Percentiles rank a stretch among this genome's conserved stretches.
phyloP scores from a whole-genome alignment of 2,797 vertebrate species.

The Spinus olivaceus region DNA sequence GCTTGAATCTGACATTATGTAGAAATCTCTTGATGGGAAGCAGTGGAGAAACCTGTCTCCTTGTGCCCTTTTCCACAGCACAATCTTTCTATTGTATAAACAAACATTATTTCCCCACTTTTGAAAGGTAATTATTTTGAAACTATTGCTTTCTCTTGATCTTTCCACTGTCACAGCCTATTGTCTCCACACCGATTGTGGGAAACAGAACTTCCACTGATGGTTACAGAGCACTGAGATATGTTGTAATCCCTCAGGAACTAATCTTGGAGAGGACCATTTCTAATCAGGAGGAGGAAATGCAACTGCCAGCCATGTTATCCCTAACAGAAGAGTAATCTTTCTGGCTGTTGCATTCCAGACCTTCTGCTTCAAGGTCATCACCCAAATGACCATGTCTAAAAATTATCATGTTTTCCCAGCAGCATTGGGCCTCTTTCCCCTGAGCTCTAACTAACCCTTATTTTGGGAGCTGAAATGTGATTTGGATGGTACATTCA shows the following conservation, averaged over 20 bases:
- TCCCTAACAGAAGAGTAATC: not conserved
- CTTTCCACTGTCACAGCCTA: not conserved
- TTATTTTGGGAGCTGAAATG: not conserved
- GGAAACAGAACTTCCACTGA: not conserved
- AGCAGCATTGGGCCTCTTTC: not conserved
- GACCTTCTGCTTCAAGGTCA: not conserved
- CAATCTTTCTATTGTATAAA: not conserved
- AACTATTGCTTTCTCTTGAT: not conserved
- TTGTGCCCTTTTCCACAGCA: not conserved
- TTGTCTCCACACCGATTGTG: not conserved
- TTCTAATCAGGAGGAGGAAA: not conserved
- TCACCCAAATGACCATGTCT: not conserved
- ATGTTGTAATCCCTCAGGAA: not conserved
- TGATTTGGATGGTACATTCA: not conserved
- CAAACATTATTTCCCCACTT: not conserved
- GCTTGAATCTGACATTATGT: not conserved
- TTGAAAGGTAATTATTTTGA: conserved; percentile 8
- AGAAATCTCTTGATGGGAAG: not conserved
- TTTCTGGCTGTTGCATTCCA: not conserved
- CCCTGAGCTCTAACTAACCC: not conserved
- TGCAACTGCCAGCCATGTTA: not conserved
- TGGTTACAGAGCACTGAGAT: not conserved
- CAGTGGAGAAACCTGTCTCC: not conserved
- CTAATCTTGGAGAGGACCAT: not conserved
- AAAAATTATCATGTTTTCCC: not conserved